Evolutionary conservation across 2,113 vertebrate genomes (phyloP).

Genomic region (Catagonus wagneri): DNA sequence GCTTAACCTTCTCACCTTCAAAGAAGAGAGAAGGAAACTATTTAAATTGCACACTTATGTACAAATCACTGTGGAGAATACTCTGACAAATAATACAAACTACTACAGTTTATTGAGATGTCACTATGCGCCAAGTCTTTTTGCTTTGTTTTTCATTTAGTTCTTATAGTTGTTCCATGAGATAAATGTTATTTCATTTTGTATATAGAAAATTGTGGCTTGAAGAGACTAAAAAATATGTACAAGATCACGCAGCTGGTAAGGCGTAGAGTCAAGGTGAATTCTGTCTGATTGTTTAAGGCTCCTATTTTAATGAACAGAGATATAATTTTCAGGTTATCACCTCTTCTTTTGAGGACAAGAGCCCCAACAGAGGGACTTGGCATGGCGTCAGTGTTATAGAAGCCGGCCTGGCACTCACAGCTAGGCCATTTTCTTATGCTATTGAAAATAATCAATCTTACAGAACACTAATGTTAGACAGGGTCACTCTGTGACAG

Average conservation of each 20-base stretch:
- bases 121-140: not conserved
- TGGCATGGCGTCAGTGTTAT: not conserved
- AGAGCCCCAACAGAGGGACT: no score
- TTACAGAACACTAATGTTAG: not conserved
- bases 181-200: not conserved
- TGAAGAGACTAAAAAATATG: not conserved
- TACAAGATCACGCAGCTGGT: not conserved
- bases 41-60: not conserved
- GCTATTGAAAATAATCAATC: not conserved
- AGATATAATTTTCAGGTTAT: not conserved
- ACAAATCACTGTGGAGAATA: not conserved
- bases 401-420: not conserved
- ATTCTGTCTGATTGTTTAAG: not conserved
- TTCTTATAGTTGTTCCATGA: not conserved
- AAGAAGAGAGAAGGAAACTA: not conserved
- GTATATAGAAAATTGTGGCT: not conserved
- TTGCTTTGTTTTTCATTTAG: not conserved
- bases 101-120: constrained; percentile 4
- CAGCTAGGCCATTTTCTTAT: not conserved
- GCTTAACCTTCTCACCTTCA: not conserved
- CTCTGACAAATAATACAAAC: not conserved
- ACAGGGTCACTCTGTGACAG: not conserved
- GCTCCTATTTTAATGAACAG: not conserved
- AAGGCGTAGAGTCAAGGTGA: not conserved
- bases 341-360: not conserved